Evolutionary conservation across 23 tunicate genomes (phyloP), one percentile per base, ranked within the genome.

Genomic region (Phallusia fumigata): DNA sequence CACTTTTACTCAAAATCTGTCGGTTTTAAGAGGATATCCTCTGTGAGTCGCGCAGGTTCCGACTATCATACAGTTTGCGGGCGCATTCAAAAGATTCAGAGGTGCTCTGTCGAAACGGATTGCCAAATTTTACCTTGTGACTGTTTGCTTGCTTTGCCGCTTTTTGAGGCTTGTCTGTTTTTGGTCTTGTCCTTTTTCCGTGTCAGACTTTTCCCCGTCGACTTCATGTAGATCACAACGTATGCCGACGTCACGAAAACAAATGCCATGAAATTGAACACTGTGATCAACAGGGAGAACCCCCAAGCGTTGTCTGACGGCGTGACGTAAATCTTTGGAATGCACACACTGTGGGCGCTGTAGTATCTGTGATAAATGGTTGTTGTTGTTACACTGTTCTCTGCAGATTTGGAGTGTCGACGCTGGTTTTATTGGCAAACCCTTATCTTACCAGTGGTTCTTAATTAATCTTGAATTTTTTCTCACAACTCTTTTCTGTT

Each of bases 321-420:
- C 2, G 86, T 58, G 30, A 85, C 95, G 64, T 84, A 90, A 31
- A 90, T 35, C 76, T 86, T 82, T 44, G 95, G 95, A 78, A 90
- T 90, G 81, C 95, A 90, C 10, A 90, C 95, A 53, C 95, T 90
- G 83, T 81, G 36, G n/a, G 52, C 74, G 81, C 95, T 82, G 84
- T 90, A 90, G 74, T 90, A 90, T 65, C 95, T 90, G 78, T 12
- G 47, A 40, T 40, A 3, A 40, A 40, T 3, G 5, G 47, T 40
- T 40, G 47, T 3, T 40, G 47, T 40, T 40, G 5, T 3, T 40
- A 40, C 47, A 40, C 10, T 40, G 47, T n/a, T n/a, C n/a, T n/a
- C n/a, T n/a, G n/a, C n/a, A n/a, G n/a, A n/a, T n/a, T n/a, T n/a
- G n/a, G n/a, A n/a, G n/a, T n/a, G n/a, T n/a, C n/a, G n/a, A n/a